Base-by-base conservation (phyloP, 23 tunicate species). In the Aplidium turbinatum region DNA sequence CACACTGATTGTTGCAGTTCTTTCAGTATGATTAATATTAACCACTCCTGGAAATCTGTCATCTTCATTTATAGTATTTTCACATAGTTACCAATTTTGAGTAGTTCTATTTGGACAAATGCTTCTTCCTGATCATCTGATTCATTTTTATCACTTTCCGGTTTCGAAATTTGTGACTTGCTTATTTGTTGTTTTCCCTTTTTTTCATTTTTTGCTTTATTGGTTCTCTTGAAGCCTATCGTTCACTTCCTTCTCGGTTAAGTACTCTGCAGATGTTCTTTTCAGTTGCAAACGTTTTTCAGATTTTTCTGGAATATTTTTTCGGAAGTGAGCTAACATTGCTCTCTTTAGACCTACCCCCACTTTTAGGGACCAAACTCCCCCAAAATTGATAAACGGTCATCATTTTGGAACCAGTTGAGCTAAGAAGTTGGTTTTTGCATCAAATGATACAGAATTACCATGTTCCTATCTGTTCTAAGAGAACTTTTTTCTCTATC, bases 31-130 rank as follows among this genome's bases (percentile, higher is more conserved):
- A 55, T 55, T 55, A 55, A 55, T 55, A 6, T 55, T 55, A 55
- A 55, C 62, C 26, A 55, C 62, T 55, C 62, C 62, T 55, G 23
- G 23, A 55, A 55, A 55, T n/a, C 22, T 55, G n/a, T 55, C 62
- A 55, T 22, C 23, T 22, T 55, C 62, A 55, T n/a, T n/a, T 55
- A 55, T 55, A 55, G 21, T 20, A 55, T 20, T 55, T 55, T 55
- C 62, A 55, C 62, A 55, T 55, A 55, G 22, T 55, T 20, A 11
- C 48, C 48, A 42, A 42, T 42, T 9, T 42, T 42, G 13, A 42
- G 48, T 9, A 42, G 48, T 42, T 42, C 13, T 42, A 42, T 42
- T 42, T 9, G 13, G 21, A 55, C 62, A 18, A 55, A 22, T 55
- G 62, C 23, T 20, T 6, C 26, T 55, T 55, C 26, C 62, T 55